Conservation (phyloP, 2,113 vertebrate genomes). For the Pelecanus crispus region DNA sequence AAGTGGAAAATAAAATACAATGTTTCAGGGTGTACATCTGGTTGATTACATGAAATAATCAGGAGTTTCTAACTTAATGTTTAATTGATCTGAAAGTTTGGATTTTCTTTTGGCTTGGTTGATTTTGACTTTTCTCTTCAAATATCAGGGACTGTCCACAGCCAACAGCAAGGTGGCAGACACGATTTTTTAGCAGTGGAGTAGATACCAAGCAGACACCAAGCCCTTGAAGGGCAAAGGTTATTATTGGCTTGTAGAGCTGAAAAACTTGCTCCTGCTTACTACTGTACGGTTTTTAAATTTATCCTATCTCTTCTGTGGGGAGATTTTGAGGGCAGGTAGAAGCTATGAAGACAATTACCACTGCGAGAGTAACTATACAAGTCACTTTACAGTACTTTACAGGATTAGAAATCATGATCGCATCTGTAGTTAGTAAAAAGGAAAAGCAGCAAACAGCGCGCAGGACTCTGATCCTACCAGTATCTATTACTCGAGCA, state of each 20-base stretch:
- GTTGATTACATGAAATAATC: neutral
- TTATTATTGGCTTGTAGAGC: constrained; percentile 1
- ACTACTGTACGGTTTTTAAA: neutral
- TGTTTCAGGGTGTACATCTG: neutral
- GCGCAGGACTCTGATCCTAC: neutral
- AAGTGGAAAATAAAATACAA: neutral
- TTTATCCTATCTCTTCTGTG: neutral
- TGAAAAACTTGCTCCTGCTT: constrained; percentile 48
- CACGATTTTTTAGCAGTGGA: neutral
- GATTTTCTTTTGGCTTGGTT: neutral
- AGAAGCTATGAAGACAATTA: constrained; percentile 5
- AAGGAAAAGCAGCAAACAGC: neutral
- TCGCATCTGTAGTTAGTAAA: neutral
- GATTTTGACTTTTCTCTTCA: neutral
- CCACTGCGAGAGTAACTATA: neutral
- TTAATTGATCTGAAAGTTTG: neutral
- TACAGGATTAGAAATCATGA: neutral
- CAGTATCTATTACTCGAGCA: neutral
- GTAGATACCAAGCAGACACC: neutral
- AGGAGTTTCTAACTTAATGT: neutral
- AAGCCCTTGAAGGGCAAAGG: neutral
- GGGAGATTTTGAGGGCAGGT: constrained; percentile 15
- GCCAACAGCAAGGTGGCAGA: neutral
- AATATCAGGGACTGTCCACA: neutral
- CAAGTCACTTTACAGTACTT: neutral